Percentiles rank a stretch among this genome's conserved stretches.
Evolutionary conservation across 2,888 invertebrate genomes (phyloP).

Genomic region (Oscheius sp.): DNA sequence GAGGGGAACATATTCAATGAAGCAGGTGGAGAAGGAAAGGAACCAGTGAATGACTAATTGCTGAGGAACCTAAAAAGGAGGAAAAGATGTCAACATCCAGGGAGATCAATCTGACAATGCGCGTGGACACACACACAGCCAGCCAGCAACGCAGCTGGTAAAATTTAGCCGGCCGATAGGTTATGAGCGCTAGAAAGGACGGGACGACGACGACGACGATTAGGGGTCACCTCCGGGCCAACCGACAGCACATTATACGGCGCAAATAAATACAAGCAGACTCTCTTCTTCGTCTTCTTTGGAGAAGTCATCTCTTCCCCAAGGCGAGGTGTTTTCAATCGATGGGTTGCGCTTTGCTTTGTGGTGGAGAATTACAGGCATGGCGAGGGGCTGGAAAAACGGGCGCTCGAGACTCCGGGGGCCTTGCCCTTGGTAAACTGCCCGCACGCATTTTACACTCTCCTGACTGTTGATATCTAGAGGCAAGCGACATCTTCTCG

Average conservation of each 20-base stretch:
- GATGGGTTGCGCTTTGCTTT: conserved; percentile 4
- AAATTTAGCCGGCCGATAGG: conserved; percentile 26
- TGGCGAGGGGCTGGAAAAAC: background rate
- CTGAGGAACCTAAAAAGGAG: background rate
- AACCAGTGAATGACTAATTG: too few relatives aligned
- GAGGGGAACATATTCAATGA: too few relatives aligned
- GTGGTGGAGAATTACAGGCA: conserved; percentile 5
- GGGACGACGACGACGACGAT: conserved; percentile 29
- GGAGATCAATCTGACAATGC: conserved; percentile 12
- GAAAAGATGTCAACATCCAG: background rate
- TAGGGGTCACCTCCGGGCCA: conserved; percentile 25
- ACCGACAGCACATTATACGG: conserved; percentile 14
- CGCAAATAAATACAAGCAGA: conserved; percentile 4
- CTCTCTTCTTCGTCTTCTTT: conserved; percentile 1
- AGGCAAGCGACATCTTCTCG: too few relatives aligned
- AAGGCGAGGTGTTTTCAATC: background rate
- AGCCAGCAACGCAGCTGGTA: conserved; percentile 14
- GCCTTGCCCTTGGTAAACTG: conserved; percentile 1
- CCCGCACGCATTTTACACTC: conserved; percentile 8
- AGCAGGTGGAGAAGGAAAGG: too few relatives aligned
- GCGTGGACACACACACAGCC: conserved; percentile 1
- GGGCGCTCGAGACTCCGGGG: background rate
- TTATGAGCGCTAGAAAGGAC: conserved; percentile 24
- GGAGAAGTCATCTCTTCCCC: too few relatives aligned
- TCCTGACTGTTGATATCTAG: conserved; percentile 1